Evolutionary conservation across 2,888 invertebrate species (phyloP), one percentile per base, ranked within the genome.

Genomic region (Sturmia bella): DNA sequence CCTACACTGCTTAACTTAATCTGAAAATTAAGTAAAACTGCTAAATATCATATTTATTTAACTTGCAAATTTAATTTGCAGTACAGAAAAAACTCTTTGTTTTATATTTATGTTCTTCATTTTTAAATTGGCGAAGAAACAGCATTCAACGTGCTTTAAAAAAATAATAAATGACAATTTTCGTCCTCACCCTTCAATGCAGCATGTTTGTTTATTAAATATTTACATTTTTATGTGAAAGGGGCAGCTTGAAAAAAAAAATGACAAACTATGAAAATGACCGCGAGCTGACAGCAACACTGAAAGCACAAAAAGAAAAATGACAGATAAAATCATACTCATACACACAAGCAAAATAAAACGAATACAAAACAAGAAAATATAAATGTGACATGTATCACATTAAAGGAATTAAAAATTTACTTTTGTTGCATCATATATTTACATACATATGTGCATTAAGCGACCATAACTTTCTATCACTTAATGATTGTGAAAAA

Each of bases 121-220:
- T 37, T 27, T 24, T 15, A 24, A 54, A 24, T 27, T 2, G n/a
- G 13, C 9, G 13, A 43, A 43, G n/a, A 24, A 32, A 15, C 13
- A 17, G 19, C 48, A 59, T 39, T 13, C 17, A 37, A 56, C 37
- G 21, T 13, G 17, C 13, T 37, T 39, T 37, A 56, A 64, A 39
- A 59, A 27, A 43, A 52, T 50, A 19, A 59, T 32, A 73, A 73
- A 76, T 61, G 68, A 61, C 76, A 69, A 54, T 61, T 61, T 7
- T 32, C 9, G 43, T 76, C n/a, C 37, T n/a, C 61, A 52, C 48
- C 59, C 68, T 50, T 70, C 63, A 70, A 70, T 77, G 77, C 70
- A 56, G 63, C 39, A 50, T 61, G 24, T 64, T 63, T 81, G 63
- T 80, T 72, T 76, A 73, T 81, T 76, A 72, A 77, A 76, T 76